These are phyloP conservation scores for Caenorhabditis doughertyi DNA, from an alignment of 2,888 invertebrate genomes.

Conservation along the genomic window DNA sequence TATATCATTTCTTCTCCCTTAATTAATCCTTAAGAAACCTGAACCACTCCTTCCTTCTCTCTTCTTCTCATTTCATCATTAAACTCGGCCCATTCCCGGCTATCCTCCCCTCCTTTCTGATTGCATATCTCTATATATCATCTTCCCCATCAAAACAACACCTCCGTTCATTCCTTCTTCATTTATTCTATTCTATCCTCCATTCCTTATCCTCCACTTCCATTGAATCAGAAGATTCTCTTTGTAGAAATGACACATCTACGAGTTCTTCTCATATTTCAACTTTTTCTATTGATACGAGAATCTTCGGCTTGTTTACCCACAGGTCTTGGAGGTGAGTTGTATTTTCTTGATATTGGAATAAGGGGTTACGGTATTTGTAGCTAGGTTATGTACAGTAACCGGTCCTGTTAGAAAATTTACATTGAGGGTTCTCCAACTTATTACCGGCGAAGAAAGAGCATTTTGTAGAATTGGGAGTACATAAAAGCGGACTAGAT, in stretches of 20 bases:
- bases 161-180: slow-evolving; percentile 5
- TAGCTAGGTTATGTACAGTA: too few relatives aligned
- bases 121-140: slow-evolving; percentile 42
- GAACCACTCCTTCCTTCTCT: slow-evolving; percentile 16
- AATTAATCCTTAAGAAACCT: slow-evolving; percentile 28
- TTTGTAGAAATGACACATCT: slow-evolving; percentile 25
- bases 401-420: too few relatives aligned
- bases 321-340: slow-evolving; percentile 54
- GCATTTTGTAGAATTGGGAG: too few relatives aligned
- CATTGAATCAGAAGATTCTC: background rate
- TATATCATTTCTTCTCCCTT: slow-evolving; percentile 3
- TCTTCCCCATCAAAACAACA: background rate
- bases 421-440: too few relatives aligned
- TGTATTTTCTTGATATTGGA: background rate
- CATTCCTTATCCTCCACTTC: slow-evolving; percentile 29
- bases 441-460: too few relatives aligned
- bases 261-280: slow-evolving; percentile 25
- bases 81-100: slow-evolving; percentile 56
- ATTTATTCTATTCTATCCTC: background rate
- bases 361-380: background rate
- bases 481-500: too few relatives aligned
- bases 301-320: slow-evolving; percentile 38
- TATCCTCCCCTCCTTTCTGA: slow-evolving; percentile 20
- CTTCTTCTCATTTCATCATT: slow-evolving; percentile 44
- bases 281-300: slow-evolving; percentile 3